These are phyloP conservation scores for Sinocyclocheilus grahami DNA, from an alignment of 2,113 vertebrate species.

Conservation along the genomic window DNA sequence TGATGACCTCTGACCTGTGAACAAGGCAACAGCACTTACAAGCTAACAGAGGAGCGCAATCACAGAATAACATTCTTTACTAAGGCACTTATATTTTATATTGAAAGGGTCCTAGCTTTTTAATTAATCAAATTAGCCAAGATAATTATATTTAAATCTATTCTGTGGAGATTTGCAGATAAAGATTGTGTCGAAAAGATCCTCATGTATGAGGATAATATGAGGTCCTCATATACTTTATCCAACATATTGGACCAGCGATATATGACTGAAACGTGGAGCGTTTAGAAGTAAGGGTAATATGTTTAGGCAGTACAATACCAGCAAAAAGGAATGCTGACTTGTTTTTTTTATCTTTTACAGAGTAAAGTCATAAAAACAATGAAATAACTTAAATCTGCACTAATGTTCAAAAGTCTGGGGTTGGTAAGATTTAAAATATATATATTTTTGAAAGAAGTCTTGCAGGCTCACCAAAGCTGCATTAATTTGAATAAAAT, in stretches of 20 bases:
- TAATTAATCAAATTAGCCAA: not conserved
- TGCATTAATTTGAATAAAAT: not conserved
- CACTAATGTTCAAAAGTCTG: not conserved
- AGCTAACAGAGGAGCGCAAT: not conserved
- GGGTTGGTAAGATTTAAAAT: not conserved
- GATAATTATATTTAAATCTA: not conserved
- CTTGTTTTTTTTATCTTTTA: too few relatives aligned
- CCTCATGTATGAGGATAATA: not conserved
- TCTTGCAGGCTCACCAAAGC: not conserved
- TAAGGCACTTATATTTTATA: not conserved
- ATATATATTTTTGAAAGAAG: not conserved
- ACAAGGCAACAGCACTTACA: conserved; percentile 62
- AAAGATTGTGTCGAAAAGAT: not conserved
- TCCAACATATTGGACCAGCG: not conserved
- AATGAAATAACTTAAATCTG: not conserved
- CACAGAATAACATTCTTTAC: not conserved
- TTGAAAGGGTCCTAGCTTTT: not conserved
- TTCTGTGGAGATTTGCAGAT: not conserved
- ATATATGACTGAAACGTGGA: not conserved
- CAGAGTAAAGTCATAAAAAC: not conserved
- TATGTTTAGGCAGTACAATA: not conserved
- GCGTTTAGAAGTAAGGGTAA: not conserved
- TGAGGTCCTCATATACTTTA: not conserved
- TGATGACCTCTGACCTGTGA: conserved; percentile 94
- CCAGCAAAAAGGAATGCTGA: not conserved